phyloP scores from a whole-genome alignment of 2,888 invertebrate genomes.

The Portevinia maculata region DNA sequence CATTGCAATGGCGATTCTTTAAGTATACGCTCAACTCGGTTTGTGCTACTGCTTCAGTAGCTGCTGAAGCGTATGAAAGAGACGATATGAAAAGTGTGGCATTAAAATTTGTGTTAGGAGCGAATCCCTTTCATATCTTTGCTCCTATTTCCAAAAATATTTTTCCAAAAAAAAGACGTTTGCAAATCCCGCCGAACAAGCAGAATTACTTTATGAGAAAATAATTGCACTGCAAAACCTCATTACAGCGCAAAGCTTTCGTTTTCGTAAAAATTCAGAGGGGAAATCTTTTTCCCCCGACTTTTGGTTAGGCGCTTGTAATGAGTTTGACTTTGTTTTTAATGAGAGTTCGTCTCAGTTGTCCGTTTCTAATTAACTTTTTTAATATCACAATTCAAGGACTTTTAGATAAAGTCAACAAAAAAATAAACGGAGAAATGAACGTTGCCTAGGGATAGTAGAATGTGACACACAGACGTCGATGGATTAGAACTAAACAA shows the following conservation, averaged over 20 bases:
- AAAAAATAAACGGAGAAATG: slow-evolving; percentile 11
- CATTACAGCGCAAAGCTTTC: slow-evolving; percentile 57
- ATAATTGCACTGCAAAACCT: slow-evolving; percentile 49
- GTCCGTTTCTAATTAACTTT: slow-evolving; percentile 60
- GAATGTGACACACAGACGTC: slow-evolving; percentile 15
- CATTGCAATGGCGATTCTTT: slow-evolving; percentile 19
- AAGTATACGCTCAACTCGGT: not conserved
- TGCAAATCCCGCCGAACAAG: slow-evolving; percentile 33
- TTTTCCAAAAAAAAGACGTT: slow-evolving; percentile 25
- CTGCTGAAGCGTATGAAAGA: slow-evolving; percentile 17
- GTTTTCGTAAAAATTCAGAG: slow-evolving; percentile 3
- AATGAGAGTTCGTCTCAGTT: slow-evolving; percentile 60
- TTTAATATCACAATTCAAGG: slow-evolving; percentile 39
- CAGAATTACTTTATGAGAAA: slow-evolving; percentile 41
- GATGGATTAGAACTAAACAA: slow-evolving; percentile 20
- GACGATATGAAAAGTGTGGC: slow-evolving; percentile 55
- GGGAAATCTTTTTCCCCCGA: not conserved
- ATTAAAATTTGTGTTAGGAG: slow-evolving; percentile 46
- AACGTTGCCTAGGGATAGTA: slow-evolving; percentile 5
- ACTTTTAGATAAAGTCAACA: not conserved
- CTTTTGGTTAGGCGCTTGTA: slow-evolving; percentile 36
- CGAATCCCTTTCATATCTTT: slow-evolving; percentile 3
- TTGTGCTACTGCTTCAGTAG: not conserved
- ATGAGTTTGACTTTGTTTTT: slow-evolving; percentile 62
- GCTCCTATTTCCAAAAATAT: not conserved